These are phyloP conservation scores for Zaprionus davidi DNA, from an alignment of 1,140 invertebrate genomes.

Conservation along the genomic window DNA sequence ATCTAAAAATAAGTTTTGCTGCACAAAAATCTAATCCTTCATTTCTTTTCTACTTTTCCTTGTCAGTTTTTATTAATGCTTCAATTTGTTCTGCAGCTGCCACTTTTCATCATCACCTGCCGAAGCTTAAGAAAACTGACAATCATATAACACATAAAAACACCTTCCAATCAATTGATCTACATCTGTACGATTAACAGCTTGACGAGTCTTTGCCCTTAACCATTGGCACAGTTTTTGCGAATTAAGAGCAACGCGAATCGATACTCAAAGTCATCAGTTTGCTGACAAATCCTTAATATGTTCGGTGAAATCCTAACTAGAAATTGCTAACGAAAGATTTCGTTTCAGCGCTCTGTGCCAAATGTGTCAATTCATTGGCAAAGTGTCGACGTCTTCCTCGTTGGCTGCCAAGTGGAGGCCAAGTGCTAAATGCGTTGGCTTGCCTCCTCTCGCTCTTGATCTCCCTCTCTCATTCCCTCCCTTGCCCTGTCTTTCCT, in stretches of 20 bases:
- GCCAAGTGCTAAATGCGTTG: constrained; percentile 63
- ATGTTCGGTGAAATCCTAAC: constrained; percentile 14
- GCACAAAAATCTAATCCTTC: not conserved
- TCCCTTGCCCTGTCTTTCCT: not conserved
- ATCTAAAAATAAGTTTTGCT: not conserved
- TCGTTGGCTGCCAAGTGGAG: constrained; percentile 20
- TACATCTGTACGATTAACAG: not conserved
- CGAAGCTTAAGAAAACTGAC: not conserved
- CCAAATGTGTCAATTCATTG: constrained; percentile 71
- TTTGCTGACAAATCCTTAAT: constrained; percentile 22
- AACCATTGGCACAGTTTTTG: not conserved
- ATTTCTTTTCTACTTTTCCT: not conserved
- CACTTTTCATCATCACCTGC: not conserved
- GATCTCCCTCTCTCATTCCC: constrained; percentile 3
- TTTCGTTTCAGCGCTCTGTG: constrained; percentile 35
- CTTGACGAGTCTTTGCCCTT: not conserved
- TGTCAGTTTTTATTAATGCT: not conserved
- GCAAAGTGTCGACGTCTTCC: constrained; percentile 4
- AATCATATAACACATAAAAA: not conserved
- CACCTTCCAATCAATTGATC: not conserved
- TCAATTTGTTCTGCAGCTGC: not conserved
- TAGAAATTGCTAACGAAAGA: constrained; percentile 24
- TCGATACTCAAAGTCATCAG: not conserved
- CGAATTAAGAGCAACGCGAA: not conserved
- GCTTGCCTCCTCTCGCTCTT: constrained; percentile 28